These are phyloP conservation scores for Eretmochelys imbricata DNA, from an alignment of 2,113 vertebrate species.

Conservation along the genomic window DNA sequence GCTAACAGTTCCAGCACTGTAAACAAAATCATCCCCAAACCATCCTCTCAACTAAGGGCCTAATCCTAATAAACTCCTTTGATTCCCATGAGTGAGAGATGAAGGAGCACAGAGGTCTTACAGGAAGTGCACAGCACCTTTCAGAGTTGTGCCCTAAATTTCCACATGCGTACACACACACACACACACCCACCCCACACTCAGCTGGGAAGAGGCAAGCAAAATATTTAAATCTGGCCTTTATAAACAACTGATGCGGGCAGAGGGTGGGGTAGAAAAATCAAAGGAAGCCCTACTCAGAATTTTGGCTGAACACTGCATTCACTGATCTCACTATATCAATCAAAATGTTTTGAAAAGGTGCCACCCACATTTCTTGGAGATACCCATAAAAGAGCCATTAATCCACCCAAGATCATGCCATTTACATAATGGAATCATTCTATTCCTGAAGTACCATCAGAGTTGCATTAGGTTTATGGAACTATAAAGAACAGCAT, in stretches of 20 bases:
- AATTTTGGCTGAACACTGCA: neutral
- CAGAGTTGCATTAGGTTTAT: neutral
- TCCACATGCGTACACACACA: neutral
- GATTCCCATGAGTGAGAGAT: neutral
- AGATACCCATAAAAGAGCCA: slow-evolving; percentile 48
- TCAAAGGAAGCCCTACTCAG: neutral
- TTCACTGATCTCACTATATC: slow-evolving; percentile 36
- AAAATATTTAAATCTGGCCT: neutral
- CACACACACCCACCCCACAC: neutral
- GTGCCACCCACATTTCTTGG: slow-evolving; percentile 45
- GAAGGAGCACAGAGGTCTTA: neutral
- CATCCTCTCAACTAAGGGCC: neutral
- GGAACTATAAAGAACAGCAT: neutral
- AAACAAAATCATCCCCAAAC: neutral
- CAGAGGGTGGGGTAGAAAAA: rapidly evolving
- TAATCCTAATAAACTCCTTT: neutral
- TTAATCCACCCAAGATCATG: neutral
- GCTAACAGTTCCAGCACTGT: neutral
- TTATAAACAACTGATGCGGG: slow-evolving; percentile 33
- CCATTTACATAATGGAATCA: slow-evolving; percentile 10
- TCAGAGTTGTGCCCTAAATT: neutral
- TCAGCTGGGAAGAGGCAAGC: neutral
- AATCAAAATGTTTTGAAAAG: slow-evolving; percentile 1
- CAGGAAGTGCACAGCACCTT: rapidly evolving
- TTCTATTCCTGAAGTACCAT: slow-evolving; percentile 15